A percentile compares a stretch with the other conserved stretches of the same genome.
Evolutionary conservation across 2,797 vertebrate genomes (phyloP).

Genomic region (Gymnothorax reevesii): DNA sequence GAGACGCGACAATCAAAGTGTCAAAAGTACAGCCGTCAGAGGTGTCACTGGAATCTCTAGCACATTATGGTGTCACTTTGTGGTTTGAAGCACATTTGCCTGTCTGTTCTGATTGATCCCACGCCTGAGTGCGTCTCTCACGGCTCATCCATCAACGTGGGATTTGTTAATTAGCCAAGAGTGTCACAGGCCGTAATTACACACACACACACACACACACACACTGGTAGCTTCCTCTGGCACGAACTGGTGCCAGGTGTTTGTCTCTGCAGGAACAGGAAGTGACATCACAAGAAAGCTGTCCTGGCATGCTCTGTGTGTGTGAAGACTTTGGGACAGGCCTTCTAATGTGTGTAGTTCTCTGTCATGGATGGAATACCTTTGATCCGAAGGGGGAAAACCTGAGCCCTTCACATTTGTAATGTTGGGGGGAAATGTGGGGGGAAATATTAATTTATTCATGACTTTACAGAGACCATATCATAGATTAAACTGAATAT

Average conservation of each 20-base stretch:
- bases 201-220: slow-evolving; percentile 84
- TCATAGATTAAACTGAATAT: slow-evolving; percentile 86
- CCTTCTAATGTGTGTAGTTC: too few relatives aligned
- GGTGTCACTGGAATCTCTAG: slow-evolving; percentile 99
- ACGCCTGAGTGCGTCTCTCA: slow-evolving; percentile 90
- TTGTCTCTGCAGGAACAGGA: slow-evolving; percentile 90
- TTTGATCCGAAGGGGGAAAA: too few relatives aligned
- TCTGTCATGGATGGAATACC: too few relatives aligned
- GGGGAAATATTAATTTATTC: too few relatives aligned
- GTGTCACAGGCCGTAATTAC: slow-evolving; percentile 93
- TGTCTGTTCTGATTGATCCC: slow-evolving; percentile 99
- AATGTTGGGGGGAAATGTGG: too few relatives aligned
- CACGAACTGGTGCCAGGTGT: slow-evolving; percentile 91
- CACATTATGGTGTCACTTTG: slow-evolving; percentile 98
- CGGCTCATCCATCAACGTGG: slow-evolving; percentile 91
- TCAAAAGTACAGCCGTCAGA: slow-evolving; percentile 90
- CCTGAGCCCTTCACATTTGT: too few relatives aligned
- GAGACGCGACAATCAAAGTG: slow-evolving; percentile 92
- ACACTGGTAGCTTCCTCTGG: slow-evolving; percentile 91
- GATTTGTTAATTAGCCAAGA: slow-evolving; percentile 98
- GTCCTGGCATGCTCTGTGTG: slow-evolving; percentile 95
- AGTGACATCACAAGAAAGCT: slow-evolving; percentile 94
- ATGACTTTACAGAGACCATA: slow-evolving; percentile 80
- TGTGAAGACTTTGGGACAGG: slow-evolving; percentile 78
- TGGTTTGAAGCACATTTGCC: slow-evolving; percentile 96